These are phyloP conservation scores for Euphydryas editha DNA, from an alignment of 2,888 invertebrate species.

Conservation along the genomic window DNA sequence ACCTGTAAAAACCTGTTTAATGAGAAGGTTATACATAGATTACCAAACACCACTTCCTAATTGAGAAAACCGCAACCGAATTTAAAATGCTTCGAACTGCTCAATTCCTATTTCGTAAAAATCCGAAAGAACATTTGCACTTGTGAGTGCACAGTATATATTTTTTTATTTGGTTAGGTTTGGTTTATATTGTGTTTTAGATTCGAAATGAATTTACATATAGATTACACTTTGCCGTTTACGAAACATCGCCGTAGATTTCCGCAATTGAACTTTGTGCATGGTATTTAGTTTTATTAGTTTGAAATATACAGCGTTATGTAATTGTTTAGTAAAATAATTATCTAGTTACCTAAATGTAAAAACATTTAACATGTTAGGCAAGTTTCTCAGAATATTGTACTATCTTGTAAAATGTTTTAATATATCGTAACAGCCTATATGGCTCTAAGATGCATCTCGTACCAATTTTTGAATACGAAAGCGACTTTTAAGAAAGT, in stretches of 20 bases:
- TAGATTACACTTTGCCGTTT: constrained; percentile 5
- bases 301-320: background rate
- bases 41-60: too few species aligned
- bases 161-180: too few species aligned
- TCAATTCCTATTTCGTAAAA: background rate
- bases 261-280: background rate
- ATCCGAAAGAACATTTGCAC: background rate
- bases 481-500: too few species aligned
- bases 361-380: background rate
- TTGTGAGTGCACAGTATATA: background rate
- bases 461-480: too few species aligned
- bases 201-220: background rate
- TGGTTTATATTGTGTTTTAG: background rate
- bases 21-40: too few species aligned
- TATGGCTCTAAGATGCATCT: too few species aligned
- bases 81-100: background rate
- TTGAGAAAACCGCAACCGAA: background rate
- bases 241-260: background rate
- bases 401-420: background rate
- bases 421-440: too few species aligned
- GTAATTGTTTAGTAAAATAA: background rate
- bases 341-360: too few species aligned
- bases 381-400: background rate
- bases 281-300: background rate
- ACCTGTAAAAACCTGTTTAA: too few species aligned